Evolutionary conservation across 2,113 vertebrate genomes (phyloP), one percentile per base, ranked within the genome.

Genomic region (Chloroceryle aenea): DNA sequence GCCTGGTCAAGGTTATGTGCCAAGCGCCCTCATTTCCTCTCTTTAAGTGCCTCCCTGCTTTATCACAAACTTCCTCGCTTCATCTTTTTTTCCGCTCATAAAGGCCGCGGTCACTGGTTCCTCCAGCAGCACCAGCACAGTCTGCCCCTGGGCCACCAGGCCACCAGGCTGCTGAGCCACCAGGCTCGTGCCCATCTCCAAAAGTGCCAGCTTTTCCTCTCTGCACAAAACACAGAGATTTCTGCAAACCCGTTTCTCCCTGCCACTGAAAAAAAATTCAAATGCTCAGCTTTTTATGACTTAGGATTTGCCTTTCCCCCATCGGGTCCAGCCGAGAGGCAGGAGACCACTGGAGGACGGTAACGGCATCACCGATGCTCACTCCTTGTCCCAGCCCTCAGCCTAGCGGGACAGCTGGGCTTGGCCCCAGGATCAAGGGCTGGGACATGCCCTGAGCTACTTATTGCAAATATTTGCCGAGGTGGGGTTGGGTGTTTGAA

Each of bases 31-130:
- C 74, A 74, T 90, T 93, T 95, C 87, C 87, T 93, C 71, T 69
- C 64, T 34, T 94, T 94, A 94, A 96, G 75, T 94, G 85, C 90
- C 75, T 94, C 68, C 82, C 90, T 96, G 95, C 94, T 95, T 96
- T 97, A 97, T 96, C 96, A 85, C 95, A 88, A 87, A 92, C 90
- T 92, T 85, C 52, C 66, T 78, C 27, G 0, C 92, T 95, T 89
- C 75, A 92, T 95, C 95, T 95, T 95, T 93, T 92, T 94, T 96
- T 94, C 94, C 95, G 73, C 74, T 95, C n/a, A 0, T 94, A 93
- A 96, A 87, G 13, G 58, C 82, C 79, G 52, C 22, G 38, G 34
- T 71, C 85, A 38, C 81, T 12, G 13, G 21, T 62, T 45, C 58
- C 58, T 89, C 40, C 73, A 53, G 42, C 88, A 83, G 62, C 30